Conservation (phyloP, 2,888 invertebrate genomes). For the Eucriotettix oculatus region DNA sequence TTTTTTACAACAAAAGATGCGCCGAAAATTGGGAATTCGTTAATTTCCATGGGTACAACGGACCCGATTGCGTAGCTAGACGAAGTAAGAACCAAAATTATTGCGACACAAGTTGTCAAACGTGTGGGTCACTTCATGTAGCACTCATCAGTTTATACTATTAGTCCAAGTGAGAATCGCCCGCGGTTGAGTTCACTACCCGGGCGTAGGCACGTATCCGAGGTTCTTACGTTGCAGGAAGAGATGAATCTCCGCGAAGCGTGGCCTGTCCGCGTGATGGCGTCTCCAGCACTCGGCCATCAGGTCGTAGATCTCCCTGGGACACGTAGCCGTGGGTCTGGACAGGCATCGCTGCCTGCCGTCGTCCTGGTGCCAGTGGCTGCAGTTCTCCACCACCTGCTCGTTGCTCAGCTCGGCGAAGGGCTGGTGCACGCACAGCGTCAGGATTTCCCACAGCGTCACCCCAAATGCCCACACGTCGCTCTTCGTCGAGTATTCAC, state of each 20-base stretch:
- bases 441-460: slow-evolving; percentile 77
- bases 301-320: slow-evolving; percentile 76
- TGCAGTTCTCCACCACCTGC: slow-evolving; percentile 61
- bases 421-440: slow-evolving; percentile 61
- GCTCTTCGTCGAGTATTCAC: slow-evolving; percentile 70
- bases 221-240: slow-evolving; percentile 59
- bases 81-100: too few relatives aligned
- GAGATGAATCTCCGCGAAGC: slow-evolving; percentile 75
- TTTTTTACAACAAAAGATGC: too few relatives aligned
- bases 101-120: too few relatives aligned
- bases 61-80: too few relatives aligned
- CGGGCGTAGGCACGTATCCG: slow-evolving; percentile 37
- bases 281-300: slow-evolving; percentile 87
- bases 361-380: slow-evolving; percentile 43
- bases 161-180: too few relatives aligned
- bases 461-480: slow-evolving; percentile 88
- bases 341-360: slow-evolving; percentile 35
- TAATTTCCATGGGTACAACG: too few relatives aligned
- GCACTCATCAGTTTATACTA: too few relatives aligned
- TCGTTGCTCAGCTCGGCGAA: slow-evolving; percentile 68
- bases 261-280: slow-evolving; percentile 61
- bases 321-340: slow-evolving; percentile 52
- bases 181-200: slow-evolving; percentile 1
- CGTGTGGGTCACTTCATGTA: too few relatives aligned
- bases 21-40: too few relatives aligned